Evolutionary conservation across 2,888 invertebrate genomes (phyloP).

Genomic region (Tenthredo scrophulariae): DNA sequence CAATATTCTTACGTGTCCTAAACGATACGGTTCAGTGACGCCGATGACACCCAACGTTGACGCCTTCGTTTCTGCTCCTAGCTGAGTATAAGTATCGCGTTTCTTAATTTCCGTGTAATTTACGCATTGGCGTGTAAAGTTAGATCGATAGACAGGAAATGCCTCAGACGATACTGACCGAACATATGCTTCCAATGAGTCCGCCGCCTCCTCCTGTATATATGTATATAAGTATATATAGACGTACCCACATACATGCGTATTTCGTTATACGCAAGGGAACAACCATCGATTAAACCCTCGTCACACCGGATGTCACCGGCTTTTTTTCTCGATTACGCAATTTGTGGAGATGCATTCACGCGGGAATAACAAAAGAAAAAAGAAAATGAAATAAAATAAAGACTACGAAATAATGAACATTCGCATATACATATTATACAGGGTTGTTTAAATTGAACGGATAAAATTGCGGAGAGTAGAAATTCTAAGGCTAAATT

Average conservation of each 20-base stretch:
- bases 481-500: too few species aligned
- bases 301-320: conserved; percentile 52
- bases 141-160: conserved; percentile 50
- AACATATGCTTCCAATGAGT: conserved; percentile 32
- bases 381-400: not conserved
- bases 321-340: conserved; percentile 52
- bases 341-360: conserved; percentile 45
- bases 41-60: conserved; percentile 19
- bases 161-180: conserved; percentile 31
- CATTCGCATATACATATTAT: not conserved
- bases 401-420: not conserved
- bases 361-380: not conserved
- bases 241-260: not conserved
- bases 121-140: conserved; percentile 47
- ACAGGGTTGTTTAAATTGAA: too few species aligned
- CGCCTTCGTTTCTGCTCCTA: not conserved
- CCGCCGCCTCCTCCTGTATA: not conserved
- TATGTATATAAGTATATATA: not conserved
- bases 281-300: conserved; percentile 49
- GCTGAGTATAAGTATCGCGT: conserved; percentile 26
- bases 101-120: conserved; percentile 52
- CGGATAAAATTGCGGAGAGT: too few species aligned
- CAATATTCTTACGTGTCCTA: not conserved
- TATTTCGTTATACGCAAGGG: conserved; percentile 19
- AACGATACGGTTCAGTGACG: conserved; percentile 41